Evolutionary conservation across 2,113 vertebrate genomes (phyloP).

Genomic region (Tursiops truncatus): DNA sequence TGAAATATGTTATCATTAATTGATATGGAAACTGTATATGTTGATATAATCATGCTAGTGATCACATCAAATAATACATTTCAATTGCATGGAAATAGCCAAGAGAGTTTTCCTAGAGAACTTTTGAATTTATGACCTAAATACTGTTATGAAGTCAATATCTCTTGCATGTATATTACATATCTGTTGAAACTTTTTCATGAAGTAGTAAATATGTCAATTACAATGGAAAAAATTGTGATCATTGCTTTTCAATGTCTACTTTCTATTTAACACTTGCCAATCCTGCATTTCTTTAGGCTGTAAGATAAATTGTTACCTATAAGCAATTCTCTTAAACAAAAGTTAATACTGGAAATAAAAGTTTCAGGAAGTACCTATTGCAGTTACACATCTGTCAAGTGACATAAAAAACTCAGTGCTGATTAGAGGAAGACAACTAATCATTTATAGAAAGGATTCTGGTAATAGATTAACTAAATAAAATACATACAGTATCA

Average conservation of each 20-base stretch:
- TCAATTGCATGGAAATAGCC: not conserved
- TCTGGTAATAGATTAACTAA: constrained; percentile 86
- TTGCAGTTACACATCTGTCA: not conserved
- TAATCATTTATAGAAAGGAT: constrained; percentile 54
- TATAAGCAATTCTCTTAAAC: not conserved
- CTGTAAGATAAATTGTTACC: not conserved
- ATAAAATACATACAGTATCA: constrained; percentile 64
- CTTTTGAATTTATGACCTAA: constrained; percentile 17
- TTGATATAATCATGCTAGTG: not conserved
- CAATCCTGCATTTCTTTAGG: not conserved
- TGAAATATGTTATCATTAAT: not conserved
- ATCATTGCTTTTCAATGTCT: not conserved
- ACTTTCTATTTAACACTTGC: not conserved
- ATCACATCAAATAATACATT: not conserved
- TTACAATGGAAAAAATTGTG: not conserved
- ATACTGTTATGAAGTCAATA: not conserved
- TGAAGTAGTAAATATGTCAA: not conserved
- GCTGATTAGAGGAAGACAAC: constrained; percentile 42
- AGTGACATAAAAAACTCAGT: not conserved
- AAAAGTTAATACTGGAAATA: constrained; percentile 6
- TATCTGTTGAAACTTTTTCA: not conserved
- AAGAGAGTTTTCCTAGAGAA: not conserved
- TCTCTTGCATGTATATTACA: not conserved
- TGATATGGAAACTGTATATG: not conserved
- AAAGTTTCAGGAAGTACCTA: constrained; percentile 61